Conservation (phyloP, 2,797 vertebrate species). For the Sebastes iracundus region DNA sequence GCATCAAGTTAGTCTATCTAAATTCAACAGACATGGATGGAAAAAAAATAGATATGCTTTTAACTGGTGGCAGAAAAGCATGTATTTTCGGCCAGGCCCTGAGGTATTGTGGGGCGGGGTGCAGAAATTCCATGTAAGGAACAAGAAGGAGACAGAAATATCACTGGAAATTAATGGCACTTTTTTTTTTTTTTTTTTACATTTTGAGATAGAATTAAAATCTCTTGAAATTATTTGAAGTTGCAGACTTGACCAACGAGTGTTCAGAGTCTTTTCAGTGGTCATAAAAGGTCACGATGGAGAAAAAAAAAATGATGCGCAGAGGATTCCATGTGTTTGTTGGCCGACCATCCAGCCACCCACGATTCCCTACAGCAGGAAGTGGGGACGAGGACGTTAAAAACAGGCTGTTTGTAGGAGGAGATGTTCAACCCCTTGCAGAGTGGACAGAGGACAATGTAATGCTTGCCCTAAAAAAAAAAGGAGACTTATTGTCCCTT, state of each 20-base stretch:
- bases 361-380: slow-evolving; percentile 23
- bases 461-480: slow-evolving; percentile 24
- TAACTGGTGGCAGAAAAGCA: slow-evolving; percentile 46
- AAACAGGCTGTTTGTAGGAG: slow-evolving; percentile 31
- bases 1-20: slow-evolving; percentile 32
- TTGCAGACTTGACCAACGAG: slow-evolving; percentile 33
- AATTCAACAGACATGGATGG: slow-evolving; percentile 57
- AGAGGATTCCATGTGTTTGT: slow-evolving; percentile 12
- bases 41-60: slow-evolving; percentile 46
- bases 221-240: slow-evolving; percentile 41
- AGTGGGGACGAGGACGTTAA: background rate
- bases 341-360: slow-evolving; percentile 9
- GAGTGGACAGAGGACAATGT: slow-evolving; percentile 32
- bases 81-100: slow-evolving; percentile 58
- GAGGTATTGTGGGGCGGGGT: slow-evolving; percentile 63
- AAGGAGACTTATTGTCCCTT: slow-evolving; percentile 15
- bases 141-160: slow-evolving; percentile 38
- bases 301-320: slow-evolving; percentile 5
- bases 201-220: slow-evolving; percentile 42
- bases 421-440: slow-evolving; percentile 5
- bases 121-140: slow-evolving; percentile 35
- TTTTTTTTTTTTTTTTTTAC: slow-evolving; percentile 45
- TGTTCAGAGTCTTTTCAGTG: slow-evolving; percentile 50
- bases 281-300: slow-evolving; percentile 52
- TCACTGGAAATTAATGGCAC: slow-evolving; percentile 72